Evolutionary conservation across 2,888 invertebrate species (phyloP).

Genomic region (Pollenia angustigena): DNA sequence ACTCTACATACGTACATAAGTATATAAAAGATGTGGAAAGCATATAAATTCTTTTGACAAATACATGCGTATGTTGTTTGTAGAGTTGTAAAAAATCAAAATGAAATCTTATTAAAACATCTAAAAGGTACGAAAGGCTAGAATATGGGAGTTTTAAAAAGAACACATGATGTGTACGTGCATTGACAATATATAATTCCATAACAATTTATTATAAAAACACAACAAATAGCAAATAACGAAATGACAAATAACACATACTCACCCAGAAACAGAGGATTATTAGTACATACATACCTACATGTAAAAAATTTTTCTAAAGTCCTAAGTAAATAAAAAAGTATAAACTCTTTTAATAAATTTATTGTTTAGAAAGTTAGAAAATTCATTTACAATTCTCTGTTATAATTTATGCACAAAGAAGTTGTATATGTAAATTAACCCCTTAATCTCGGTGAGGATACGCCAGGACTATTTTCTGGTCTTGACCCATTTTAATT

Average conservation of each 20-base stretch:
- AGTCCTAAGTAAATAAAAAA: neutral
- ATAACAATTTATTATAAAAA: slow-evolving; percentile 13
- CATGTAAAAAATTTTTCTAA: neutral
- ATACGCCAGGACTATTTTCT: too few relatives aligned
- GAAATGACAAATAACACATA: slow-evolving; percentile 17
- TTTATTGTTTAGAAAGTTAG: neutral
- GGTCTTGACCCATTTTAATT: too few relatives aligned
- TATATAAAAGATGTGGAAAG: neutral
- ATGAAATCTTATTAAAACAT: slow-evolving; percentile 14
- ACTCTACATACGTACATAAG: too few relatives aligned
- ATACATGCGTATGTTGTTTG: neutral
- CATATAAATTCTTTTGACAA: slow-evolving; percentile 24
- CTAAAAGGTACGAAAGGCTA: neutral
- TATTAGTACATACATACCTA: neutral
- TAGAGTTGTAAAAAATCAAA: neutral
- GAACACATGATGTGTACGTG: neutral
- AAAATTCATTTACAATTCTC: slow-evolving; percentile 3
- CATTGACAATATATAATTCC: neutral
- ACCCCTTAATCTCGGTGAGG: neutral
- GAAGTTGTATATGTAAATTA: neutral
- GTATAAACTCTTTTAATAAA: neutral
- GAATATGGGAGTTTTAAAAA: neutral
- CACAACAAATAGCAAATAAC: neutral
- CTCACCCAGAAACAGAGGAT: neutral
- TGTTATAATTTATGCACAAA: neutral